Evolutionary conservation across 2,797 vertebrate species (phyloP), one percentile per base, ranked within the genome.

Genomic region (Oryzias sinensis): DNA sequence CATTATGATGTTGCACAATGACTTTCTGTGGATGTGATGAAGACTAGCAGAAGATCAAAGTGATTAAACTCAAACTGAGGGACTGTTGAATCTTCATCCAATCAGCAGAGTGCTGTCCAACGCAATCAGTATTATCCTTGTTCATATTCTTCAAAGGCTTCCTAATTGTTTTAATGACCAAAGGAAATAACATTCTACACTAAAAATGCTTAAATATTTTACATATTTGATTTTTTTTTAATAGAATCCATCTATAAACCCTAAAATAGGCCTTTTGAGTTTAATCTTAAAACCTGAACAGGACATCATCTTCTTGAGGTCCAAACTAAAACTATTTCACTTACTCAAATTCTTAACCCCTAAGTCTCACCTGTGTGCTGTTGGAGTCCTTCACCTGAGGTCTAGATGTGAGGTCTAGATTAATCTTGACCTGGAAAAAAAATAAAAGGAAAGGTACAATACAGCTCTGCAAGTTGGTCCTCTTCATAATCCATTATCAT

Each of bases 341-440:
- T 37, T 1, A 37, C 11, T 48, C 17, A 14, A 24, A n/a, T n/a
- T 18, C 40, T 48, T 22, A 17, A 16, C 15, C 37, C 20, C 33
- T n/a, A 17, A 44, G 16, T 49, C 64, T 68, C 45, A 72, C 74
- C 65, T 69, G 54, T 7, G 9, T 48, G 43, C 33, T 9, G 42
- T 41, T 2, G 17, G 4, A 42, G 48, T 48, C 43, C n/a, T 20
- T 42, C 49, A 20, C 25, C 53, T 37, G 33, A 18, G 1, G 52
- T 53, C 56, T 52, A 16, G 14, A 41, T 65, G 58, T n/a, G 27
- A n/a, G n/a, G n/a, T n/a, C 2, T 53, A 6, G 1, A 14, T 57
- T 29, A 40, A 4, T 29, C n/a, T 56, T n/a, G 9, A 14, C 49
- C 68, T 72, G 51, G n/a, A 58, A 4, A 27, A 13, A 48, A 49